These are phyloP conservation scores for Phaonia tiefii DNA, from an alignment of 2,888 invertebrate genomes.

Conservation along the genomic window DNA sequence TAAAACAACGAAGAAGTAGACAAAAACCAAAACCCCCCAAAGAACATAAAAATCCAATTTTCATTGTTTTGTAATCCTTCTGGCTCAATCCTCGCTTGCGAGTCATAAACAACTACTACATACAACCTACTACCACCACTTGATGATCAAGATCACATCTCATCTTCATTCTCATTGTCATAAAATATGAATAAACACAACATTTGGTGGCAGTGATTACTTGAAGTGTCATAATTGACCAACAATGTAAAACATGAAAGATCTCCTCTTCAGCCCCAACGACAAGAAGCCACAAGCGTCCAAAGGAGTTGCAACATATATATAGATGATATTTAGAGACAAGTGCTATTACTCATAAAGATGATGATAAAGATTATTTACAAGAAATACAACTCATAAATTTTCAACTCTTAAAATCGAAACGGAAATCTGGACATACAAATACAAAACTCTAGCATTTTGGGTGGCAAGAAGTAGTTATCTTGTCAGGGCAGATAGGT, in stretches of 20 bases:
- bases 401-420: conserved; percentile 47
- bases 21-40: conserved; percentile 49
- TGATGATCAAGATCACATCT: conserved; percentile 63
- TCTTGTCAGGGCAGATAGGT: conserved; percentile 49
- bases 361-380: conserved; percentile 69
- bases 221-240: conserved; percentile 80
- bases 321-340: conserved; percentile 72
- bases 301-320: conserved; percentile 28
- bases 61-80: conserved; percentile 73
- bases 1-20: too few species aligned
- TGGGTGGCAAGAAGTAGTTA: conserved; percentile 61
- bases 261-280: neutral
- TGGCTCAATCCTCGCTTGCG: neutral
- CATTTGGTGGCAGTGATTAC: conserved; percentile 74
- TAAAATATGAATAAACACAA: conserved; percentile 64
- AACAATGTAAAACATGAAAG: conserved; percentile 62
- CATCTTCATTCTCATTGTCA: conserved; percentile 61
- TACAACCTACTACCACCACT: conserved; percentile 48
- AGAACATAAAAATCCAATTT: conserved; percentile 78
- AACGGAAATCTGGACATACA: conserved; percentile 62
- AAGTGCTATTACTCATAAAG: conserved; percentile 76
- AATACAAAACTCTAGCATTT: conserved; percentile 47
- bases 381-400: conserved; percentile 60
- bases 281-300: too few species aligned
- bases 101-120: neutral